Conservation (phyloP, 2,888 invertebrate genomes). For the Lomographa bimaculata region DNA sequence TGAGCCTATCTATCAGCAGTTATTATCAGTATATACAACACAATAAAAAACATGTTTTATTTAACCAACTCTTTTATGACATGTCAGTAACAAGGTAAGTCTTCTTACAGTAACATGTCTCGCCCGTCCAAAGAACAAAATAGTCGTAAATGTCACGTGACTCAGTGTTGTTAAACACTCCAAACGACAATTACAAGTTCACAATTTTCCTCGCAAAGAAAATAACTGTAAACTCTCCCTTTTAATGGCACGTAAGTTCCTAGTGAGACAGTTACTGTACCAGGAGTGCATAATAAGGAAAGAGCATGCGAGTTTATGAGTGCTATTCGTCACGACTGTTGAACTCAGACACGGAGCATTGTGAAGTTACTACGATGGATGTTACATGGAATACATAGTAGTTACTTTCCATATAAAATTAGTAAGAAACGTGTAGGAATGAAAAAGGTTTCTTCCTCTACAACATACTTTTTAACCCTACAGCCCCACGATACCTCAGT, state of each 20-base stretch:
- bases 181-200: no score
- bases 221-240: slow-evolving; percentile 24
- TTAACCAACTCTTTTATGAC: no score
- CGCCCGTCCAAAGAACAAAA: no score
- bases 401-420: not conserved
- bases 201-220: slow-evolving; percentile 2
- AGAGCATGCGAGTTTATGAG: slow-evolving; percentile 70
- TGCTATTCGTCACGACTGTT: slow-evolving; percentile 78
- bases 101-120: no score
- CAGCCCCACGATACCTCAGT: no score
- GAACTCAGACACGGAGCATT: slow-evolving; percentile 48
- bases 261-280: slow-evolving; percentile 36
- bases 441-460: slow-evolving; percentile 47
- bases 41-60: no score
- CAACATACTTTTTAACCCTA: no score
- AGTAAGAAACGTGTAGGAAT: slow-evolving; percentile 36
- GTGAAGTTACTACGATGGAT: not conserved
- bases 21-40: no score
- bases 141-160: no score
- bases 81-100: no score
- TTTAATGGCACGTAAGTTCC: slow-evolving; percentile 59
- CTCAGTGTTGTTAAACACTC: no score
- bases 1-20: no score
- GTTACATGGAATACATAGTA: slow-evolving; percentile 1
- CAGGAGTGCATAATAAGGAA: slow-evolving; percentile 47